Evolutionary conservation across 1,140 invertebrate species (phyloP).

Genomic region (Pentalonia nigronervosa): DNA sequence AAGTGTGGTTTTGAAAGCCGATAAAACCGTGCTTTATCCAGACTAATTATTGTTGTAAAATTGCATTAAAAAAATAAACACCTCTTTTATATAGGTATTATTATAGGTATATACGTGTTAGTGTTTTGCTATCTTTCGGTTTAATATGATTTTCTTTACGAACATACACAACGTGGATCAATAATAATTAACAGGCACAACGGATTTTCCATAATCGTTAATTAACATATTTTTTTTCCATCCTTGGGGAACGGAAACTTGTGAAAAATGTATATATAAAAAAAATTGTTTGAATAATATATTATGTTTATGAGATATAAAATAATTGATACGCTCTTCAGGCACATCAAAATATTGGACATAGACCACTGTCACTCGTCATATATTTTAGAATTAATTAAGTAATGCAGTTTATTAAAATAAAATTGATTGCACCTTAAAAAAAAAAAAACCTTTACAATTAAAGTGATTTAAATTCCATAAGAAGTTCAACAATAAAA

Average conservation of each 20-base stretch:
- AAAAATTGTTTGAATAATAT: neutral
- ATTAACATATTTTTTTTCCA: conserved; percentile 28
- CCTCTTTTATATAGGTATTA: neutral
- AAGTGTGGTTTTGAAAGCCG: neutral
- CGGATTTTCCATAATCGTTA: conserved; percentile 29
- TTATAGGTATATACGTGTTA: neutral
- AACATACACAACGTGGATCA: neutral
- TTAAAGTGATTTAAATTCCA: neutral
- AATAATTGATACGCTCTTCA: neutral
- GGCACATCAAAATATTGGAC: neutral
- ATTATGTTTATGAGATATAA: neutral
- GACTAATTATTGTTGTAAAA: conserved; percentile 12
- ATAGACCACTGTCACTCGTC: neutral
- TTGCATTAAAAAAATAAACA: conserved; percentile 22
- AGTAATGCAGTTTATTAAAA: neutral
- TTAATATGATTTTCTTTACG: conserved; percentile 19
- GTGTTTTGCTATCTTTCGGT: neutral
- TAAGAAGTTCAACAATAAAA: neutral
- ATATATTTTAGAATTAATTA: conserved; percentile 21
- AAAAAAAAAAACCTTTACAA: neutral
- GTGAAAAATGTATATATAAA: neutral
- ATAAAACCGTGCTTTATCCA: neutral
- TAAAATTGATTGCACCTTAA: neutral
- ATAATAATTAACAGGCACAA: conserved; percentile 1
- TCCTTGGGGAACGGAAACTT: neutral